Percentiles rank a stretch among this genome's conserved stretches.
These are phyloP conservation scores for Euclidia mi DNA, from an alignment of 2,888 invertebrate species.

Conservation along the genomic window DNA sequence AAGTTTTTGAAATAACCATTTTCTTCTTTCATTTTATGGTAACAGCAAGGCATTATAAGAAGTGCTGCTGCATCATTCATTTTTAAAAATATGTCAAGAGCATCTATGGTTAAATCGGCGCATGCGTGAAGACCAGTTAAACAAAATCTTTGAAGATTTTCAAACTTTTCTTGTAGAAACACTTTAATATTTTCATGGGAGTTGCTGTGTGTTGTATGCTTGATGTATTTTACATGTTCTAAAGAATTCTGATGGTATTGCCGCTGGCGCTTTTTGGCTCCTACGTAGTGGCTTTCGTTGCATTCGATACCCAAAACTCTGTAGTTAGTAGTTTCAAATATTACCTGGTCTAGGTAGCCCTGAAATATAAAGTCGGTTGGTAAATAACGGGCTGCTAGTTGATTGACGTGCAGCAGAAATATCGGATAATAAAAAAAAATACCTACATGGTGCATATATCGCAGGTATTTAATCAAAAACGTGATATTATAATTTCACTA, in stretches of 20 bases:
- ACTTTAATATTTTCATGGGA: conserved; percentile 82
- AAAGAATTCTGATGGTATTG: conserved; percentile 87
- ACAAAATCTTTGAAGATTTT: conserved; percentile 70
- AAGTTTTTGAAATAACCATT: conserved; percentile 90
- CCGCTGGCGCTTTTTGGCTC: conserved; percentile 90
- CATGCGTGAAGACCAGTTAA: conserved; percentile 93
- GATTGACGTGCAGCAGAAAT: too few species aligned
- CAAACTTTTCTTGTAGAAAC: conserved; percentile 77
- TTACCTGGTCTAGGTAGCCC: conserved; percentile 93
- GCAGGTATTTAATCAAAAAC: too few species aligned
- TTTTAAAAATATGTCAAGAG: conserved; percentile 91
- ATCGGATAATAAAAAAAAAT: too few species aligned
- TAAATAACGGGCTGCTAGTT: too few species aligned
- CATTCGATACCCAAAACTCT: conserved; percentile 93
- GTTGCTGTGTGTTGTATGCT: conserved; percentile 88
- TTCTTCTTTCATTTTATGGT: conserved; percentile 91
- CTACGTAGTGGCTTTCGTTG: conserved; percentile 86
- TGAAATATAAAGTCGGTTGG: conserved; percentile 76
- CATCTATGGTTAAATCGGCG: conserved; percentile 93
- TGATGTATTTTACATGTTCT: conserved; percentile 89
- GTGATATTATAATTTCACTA: too few species aligned
- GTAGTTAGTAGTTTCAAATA: conserved; percentile 89
- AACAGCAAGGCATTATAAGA: conserved; percentile 94
- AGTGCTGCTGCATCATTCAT: conserved; percentile 89
- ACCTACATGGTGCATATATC: too few species aligned